Conservation (phyloP, 2,113 vertebrate species). For the Hiodon tergisus region DNA sequence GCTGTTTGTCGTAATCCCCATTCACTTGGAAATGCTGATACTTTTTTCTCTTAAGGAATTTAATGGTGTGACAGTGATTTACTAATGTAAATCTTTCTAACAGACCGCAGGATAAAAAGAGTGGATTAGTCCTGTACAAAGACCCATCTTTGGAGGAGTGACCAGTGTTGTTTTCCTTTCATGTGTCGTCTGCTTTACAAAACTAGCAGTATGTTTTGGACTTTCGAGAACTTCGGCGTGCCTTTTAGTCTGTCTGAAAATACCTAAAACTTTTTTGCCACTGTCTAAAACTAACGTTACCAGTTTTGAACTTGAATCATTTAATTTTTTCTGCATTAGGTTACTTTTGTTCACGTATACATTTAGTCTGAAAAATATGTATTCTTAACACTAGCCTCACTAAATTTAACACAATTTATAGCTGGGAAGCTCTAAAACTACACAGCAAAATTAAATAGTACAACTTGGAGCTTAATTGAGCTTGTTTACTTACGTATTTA, state of each 20-base stretch:
- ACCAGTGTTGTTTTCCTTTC: conserved; percentile 34
- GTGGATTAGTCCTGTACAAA: conserved; percentile 40
- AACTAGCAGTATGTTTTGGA: conserved; percentile 28
- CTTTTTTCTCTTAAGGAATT: conserved; percentile 57
- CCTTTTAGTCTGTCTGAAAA: background rate
- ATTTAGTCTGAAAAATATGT: no score
- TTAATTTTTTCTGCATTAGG: background rate
- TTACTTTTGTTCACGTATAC: no score
- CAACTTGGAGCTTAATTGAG: no score
- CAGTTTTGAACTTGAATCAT: background rate
- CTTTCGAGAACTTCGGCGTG: background rate
- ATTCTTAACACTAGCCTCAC: no score
- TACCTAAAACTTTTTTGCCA: background rate
- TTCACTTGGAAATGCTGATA: conserved; percentile 62
- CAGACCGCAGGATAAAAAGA: conserved; percentile 43
- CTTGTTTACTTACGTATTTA: no score
- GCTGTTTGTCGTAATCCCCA: conserved; percentile 60
- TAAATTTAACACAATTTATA: no score
- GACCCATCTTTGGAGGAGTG: conserved; percentile 39
- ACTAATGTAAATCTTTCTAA: conserved; percentile 59
- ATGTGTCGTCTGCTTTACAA: conserved; percentile 29
- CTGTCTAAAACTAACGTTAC: conserved; percentile 9
- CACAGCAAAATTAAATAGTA: no score
- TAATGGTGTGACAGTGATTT: conserved; percentile 64
- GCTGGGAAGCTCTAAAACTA: no score